A percentile compares a stretch with the other conserved stretches of the same genome.
These are phyloP conservation scores for Carcharodon carcharias DNA, from an alignment of 2,797 vertebrate genomes.

Conservation along the genomic window DNA sequence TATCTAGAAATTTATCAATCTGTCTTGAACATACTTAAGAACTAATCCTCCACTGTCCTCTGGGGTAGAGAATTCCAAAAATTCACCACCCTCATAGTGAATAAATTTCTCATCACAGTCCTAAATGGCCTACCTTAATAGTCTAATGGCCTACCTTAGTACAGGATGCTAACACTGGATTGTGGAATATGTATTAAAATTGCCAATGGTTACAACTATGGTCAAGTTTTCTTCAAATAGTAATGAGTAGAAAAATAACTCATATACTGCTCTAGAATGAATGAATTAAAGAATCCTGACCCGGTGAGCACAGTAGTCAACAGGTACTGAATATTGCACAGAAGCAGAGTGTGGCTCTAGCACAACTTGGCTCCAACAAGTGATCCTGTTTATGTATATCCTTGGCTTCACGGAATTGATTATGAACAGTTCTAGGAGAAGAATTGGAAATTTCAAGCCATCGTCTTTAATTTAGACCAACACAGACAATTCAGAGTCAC, in stretches of 20 bases:
- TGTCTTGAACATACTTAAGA: too few species aligned
- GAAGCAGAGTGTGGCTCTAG: conserved; percentile 39
- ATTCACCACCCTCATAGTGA: too few species aligned
- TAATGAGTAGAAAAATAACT: conserved; percentile 45
- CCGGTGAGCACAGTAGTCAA: conserved; percentile 50
- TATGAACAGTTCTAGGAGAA: conserved; percentile 57
- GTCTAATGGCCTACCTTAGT: too few species aligned
- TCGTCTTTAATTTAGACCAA: too few species aligned
- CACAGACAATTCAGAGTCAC: conserved; percentile 63
- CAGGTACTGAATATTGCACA: not conserved
- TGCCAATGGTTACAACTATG: not conserved
- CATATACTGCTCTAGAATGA: conserved; percentile 62
- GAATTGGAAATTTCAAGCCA: conserved; percentile 76
- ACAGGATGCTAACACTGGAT: not conserved
- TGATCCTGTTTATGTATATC: conserved; percentile 70
- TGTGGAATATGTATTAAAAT: not conserved
- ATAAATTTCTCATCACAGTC: too few species aligned
- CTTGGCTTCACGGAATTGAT: conserved; percentile 64
- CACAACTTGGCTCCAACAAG: conserved; percentile 40
- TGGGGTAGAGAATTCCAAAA: too few species aligned
- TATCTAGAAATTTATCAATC: too few species aligned
- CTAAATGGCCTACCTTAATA: too few species aligned
- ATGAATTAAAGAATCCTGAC: conserved; percentile 62
- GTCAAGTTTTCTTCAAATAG: not conserved
- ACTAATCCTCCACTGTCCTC: too few species aligned